Conservation (phyloP, 2,888 invertebrate species). For the Villa cingulata region DNA sequence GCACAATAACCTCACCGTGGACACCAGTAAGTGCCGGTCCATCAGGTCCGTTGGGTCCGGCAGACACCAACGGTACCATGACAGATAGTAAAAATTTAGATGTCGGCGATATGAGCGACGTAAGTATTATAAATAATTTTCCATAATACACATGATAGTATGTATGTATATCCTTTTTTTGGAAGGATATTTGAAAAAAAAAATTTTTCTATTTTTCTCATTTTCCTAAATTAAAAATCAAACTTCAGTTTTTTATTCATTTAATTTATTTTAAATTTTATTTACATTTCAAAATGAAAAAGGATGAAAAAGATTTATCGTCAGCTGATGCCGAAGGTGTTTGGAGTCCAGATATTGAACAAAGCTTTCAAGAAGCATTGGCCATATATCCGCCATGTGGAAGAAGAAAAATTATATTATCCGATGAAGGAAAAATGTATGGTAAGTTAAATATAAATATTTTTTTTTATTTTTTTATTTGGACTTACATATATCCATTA, state of each 20-base stretch:
- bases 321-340: slow-evolving; percentile 99
- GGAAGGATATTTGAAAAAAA: no score
- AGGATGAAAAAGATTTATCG: slow-evolving; percentile 80
- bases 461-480: no score
- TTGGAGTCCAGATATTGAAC: slow-evolving; percentile 99
- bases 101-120: slow-evolving; percentile 85
- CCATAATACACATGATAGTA: no score
- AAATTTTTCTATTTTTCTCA: not conserved
- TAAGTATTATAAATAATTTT: no score
- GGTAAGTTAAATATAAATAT: slow-evolving; percentile 87
- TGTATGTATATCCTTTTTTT: not conserved
- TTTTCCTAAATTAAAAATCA: not conserved
- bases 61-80: slow-evolving; percentile 86
- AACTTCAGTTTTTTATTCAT: not conserved
- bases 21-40: slow-evolving; percentile 76
- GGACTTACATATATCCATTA: no score
- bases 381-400: slow-evolving; percentile 99
- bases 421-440: slow-evolving; percentile 99
- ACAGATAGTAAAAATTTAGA: slow-evolving; percentile 83
- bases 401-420: slow-evolving; percentile 96
- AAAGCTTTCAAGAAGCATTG: slow-evolving; percentile 99
- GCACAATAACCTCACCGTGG: slow-evolving; percentile 96
- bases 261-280: not conserved
- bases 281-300: slow-evolving; percentile 16
- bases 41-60: slow-evolving; percentile 43